Evolutionary conservation across 2,797 vertebrate species (phyloP).

Genomic region (Sebastes taczanowskii): DNA sequence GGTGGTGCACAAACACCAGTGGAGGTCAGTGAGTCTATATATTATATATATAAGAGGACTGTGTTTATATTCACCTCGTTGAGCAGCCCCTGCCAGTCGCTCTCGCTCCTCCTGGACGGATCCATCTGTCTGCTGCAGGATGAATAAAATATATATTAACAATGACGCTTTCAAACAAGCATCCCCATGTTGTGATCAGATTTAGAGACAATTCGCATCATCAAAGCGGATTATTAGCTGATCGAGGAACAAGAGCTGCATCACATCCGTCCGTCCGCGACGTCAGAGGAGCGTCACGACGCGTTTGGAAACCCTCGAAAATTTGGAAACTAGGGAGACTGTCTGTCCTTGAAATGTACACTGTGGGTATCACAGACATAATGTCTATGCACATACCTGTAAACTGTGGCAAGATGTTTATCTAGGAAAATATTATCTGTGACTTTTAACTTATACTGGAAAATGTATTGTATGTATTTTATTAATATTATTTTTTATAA

Average conservation of each 20-base stretch:
- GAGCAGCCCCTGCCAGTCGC: conserved; percentile 93
- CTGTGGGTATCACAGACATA: no score
- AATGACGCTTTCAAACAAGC: neutral
- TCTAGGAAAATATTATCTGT: no score
- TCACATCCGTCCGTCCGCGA: conserved; percentile 57
- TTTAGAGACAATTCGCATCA: conserved; percentile 19
- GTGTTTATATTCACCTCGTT: conserved; percentile 86
- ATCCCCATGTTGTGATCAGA: neutral
- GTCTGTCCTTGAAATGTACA: no score
- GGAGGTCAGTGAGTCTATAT: neutral
- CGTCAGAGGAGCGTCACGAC: conserved; percentile 51
- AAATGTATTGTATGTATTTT: no score
- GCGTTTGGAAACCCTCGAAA: conserved; percentile 39
- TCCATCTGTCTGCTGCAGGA: conserved; percentile 74
- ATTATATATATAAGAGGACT: no score
- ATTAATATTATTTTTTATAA: no score
- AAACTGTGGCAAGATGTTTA: no score
- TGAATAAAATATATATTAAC: neutral
- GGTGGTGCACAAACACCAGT: neutral
- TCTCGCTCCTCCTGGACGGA: conserved; percentile 84
- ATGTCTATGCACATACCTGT: no score
- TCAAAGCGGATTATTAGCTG: conserved; percentile 37
- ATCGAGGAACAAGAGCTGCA: neutral
- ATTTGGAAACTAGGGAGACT: neutral
- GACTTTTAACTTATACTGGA: no score